Evolutionary conservation across 1,140 invertebrate species (phyloP), one percentile per base, ranked within the genome.

Genomic region (Colletes gigas): DNA sequence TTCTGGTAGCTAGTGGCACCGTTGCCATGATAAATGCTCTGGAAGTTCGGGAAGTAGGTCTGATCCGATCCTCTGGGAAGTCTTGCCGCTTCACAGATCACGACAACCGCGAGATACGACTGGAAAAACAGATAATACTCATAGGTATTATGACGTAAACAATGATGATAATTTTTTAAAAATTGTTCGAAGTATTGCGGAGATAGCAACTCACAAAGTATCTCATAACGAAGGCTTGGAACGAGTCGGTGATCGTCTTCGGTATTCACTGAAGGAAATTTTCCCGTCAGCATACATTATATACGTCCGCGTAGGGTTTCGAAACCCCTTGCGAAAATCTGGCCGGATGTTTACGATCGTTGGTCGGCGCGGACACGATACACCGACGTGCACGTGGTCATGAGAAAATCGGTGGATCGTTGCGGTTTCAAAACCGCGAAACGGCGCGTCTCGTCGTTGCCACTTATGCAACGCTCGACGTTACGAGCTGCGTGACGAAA

Each of bases 1-100:
- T 89, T 90, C 72, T 91, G 91, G 83, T 92, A 92, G 83, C 91
- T 91, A 54, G 88, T 90, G 41, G 92, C 90, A 57, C 91, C 90
- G 39, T 90, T 87, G 3, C 90, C 89, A 62, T 91, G 91, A 86
- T 92, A 85, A 57, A 90, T 81, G 6, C 88, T 75, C 21, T 85
- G 89, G n/a, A 90, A 90, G 82, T 90, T 85, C 17, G 91, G 91
- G 77, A 91, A 90, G 72, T 89, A 79, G 30, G 76, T 63, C 73
- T 90, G 80, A 12, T 83, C 81, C n/a, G 85, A 55, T n/a, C 60
- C 72, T 71, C 88, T 82, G 0, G 90, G 70, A 86, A 91, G 82
- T 72, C 86, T 88, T 41, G 83, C 84, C 39, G 88, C 87, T 54
- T 89, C 80, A 59, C 83, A 90, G 47, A 85, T 14, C 0, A 77